Evolutionary conservation across 1,140 invertebrate species (phyloP), one percentile per base, ranked within the genome.

Genomic region (Brachionus plicatilis): DNA sequence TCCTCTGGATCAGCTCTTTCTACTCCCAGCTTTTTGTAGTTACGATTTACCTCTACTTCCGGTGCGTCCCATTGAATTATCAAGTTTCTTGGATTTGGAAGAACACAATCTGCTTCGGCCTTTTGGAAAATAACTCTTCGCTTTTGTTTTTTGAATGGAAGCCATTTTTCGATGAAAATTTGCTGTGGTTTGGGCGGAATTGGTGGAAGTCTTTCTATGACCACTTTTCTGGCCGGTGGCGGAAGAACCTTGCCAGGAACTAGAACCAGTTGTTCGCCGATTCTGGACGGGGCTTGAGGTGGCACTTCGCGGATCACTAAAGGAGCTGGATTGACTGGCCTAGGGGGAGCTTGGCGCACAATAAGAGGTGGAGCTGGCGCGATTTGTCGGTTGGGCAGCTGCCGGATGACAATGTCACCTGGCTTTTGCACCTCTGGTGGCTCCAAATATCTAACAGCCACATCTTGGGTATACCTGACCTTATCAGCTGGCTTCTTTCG

Each of bases 291-390:
- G 9, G 75, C 50, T 45, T 75, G 24, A 17, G 84, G 84, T 65
- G 84, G 84, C 24, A 17, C 3, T 70, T 85, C 84, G n/a, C 84
- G 72, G 27, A 85, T 37, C n/a, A 85, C 75, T 29, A 84, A 41
- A 24, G 79, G 79, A 12, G 68, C 45, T n/a, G 70, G 68, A 0
- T 20, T 75, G 7, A 29, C 41, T 11, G 83, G 70, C 17, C 50
- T 65, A 0, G 27, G 68, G 12, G 50, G 47, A 3, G 45, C 20
- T 66, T 84, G 83, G 11, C 70, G 43, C 17, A 84, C 53, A 43
- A 75, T 27, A 3, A 84, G 24, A 20, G 83, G 83, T 41, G 83
- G 83, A n/a, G 83, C 68, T 7, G 68, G 68, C 5, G 43, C 60
- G 1, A 60, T 60, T 45, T 53, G 37, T 1, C 45, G 11, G 11